phyloP scores from a whole-genome alignment of 2,113 vertebrate genomes.

The Pluvianellus socialis region DNA sequence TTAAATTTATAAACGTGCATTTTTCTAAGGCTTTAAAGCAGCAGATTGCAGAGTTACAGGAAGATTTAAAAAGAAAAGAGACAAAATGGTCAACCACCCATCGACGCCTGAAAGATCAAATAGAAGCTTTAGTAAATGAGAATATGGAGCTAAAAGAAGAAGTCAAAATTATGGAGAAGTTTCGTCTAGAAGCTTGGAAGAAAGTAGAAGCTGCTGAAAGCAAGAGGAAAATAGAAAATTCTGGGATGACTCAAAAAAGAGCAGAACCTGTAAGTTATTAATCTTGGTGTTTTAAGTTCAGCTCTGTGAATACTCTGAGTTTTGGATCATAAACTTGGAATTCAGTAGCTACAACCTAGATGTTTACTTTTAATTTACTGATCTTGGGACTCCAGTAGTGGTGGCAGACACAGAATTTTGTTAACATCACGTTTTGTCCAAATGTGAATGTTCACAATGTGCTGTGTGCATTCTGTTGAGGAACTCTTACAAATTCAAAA shows the following conservation, averaged over 20 bases:
- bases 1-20: neutral
- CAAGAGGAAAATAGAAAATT: slow-evolving; percentile 37
- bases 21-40: slow-evolving; percentile 83
- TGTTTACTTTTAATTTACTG: neutral
- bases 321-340: neutral
- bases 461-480: neutral
- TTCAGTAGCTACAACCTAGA: neutral
- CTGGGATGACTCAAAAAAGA: neutral
- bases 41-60: slow-evolving; percentile 87
- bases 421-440: neutral
- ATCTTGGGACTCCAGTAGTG: neutral
- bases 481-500: neutral
- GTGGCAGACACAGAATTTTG: neutral
- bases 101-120: slow-evolving; percentile 84
- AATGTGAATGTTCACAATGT: neutral
- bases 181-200: slow-evolving; percentile 88
- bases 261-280: slow-evolving; percentile 40
- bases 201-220: slow-evolving; percentile 68
- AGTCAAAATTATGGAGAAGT: slow-evolving; percentile 85
- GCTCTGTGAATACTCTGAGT: neutral
- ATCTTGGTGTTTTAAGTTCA: neutral
- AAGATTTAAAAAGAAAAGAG: slow-evolving; percentile 88
- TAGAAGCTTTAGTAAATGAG: slow-evolving; percentile 83
- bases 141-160: slow-evolving; percentile 86
- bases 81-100: slow-evolving; percentile 88